A percentile compares a stretch with the other conserved stretches of the same genome.
phyloP scores from a whole-genome alignment of 2,113 vertebrate species.

The Trichomycterus rosablanca region DNA sequence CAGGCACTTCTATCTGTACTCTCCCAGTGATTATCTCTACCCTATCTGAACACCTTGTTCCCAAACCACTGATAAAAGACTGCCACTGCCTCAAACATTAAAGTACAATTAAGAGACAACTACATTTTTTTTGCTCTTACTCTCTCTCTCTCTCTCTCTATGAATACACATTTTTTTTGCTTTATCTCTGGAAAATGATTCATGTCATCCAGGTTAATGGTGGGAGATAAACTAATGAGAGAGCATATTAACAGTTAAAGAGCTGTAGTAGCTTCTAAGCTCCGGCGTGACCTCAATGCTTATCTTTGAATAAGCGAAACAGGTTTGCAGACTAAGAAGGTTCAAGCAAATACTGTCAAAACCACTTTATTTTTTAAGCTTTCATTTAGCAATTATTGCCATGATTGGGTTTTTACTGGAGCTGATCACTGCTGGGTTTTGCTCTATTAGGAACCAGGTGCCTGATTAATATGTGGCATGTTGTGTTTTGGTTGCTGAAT shows the following conservation, averaged over 20 bases:
- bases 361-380: constrained; percentile 1
- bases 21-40: constrained; percentile 4
- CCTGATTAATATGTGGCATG: constrained; percentile 14
- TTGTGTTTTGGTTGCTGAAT: not conserved
- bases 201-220: constrained; percentile 32
- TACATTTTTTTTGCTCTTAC: not conserved
- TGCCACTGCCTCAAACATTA: not conserved
- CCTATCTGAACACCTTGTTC: constrained; percentile 27
- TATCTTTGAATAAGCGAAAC: constrained; percentile 16
- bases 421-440: not conserved
- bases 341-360: constrained; percentile 21
- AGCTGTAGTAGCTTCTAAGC: constrained; percentile 29
- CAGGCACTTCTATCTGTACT: constrained; percentile 17
- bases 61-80: constrained; percentile 1
- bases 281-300: constrained; percentile 29
- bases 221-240: constrained; percentile 25
- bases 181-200: constrained; percentile 16
- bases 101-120: not conserved
- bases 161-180: constrained; percentile 24
- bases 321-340: constrained; percentile 10
- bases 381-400: constrained; percentile 1
- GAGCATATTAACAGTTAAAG: constrained; percentile 37
- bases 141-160: not conserved
- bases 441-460: constrained; percentile 25
- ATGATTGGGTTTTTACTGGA: constrained; percentile 3